Evolutionary conservation across 2,113 vertebrate species (phyloP), one percentile per base, ranked within the genome.

Genomic region (human (Homo sapiens)): DNA sequence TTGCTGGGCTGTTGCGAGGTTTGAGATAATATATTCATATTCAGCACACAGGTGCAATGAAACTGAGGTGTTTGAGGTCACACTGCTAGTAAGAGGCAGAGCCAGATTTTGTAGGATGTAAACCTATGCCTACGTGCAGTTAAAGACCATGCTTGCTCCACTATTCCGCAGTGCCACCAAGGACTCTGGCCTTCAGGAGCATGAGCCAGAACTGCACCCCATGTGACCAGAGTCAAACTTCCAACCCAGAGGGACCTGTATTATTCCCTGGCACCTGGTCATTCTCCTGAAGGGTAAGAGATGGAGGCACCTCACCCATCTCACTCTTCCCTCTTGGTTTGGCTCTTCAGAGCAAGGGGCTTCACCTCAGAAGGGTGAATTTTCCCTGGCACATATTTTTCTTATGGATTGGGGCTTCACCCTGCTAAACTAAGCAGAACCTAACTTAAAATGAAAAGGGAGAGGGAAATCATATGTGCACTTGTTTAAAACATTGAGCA

Each of bases 401-500:
- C 43, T 75, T 55, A 81, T 25, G 20, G 18, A 22, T 48, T 64
- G 22, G 22, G 30, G 25, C 14, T 80, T 55, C 27, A 89, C 18
- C 52, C 22, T 68, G 25, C 43, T 87, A 32, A 48, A 45, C 40
- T 87, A 82, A 94, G 38, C 27, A 91, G 72, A 70, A 79, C 10
- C 32, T 82, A 82, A 73, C 68, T 78, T 86, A n/a, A 90, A 89
- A 78, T 55, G 61, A 87, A 90, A 89, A 64, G 27, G 7, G 20
- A 76, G 3, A 68, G 43, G 78, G 22, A 80, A 59, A 78, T 89
- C 30, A 82, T 35, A 35, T n/a, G 40, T 83, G 43, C 43, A 50
- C 85, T 81, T 96, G 30, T 76, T 52, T 87, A 87, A 83, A 86
- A 84, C 38, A 40, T 7, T 90, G n/a, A 90, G 61, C 35, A 83